phyloP scores from a whole-genome alignment of 2,113 vertebrate species.

The Cyrtonyx montezumae region DNA sequence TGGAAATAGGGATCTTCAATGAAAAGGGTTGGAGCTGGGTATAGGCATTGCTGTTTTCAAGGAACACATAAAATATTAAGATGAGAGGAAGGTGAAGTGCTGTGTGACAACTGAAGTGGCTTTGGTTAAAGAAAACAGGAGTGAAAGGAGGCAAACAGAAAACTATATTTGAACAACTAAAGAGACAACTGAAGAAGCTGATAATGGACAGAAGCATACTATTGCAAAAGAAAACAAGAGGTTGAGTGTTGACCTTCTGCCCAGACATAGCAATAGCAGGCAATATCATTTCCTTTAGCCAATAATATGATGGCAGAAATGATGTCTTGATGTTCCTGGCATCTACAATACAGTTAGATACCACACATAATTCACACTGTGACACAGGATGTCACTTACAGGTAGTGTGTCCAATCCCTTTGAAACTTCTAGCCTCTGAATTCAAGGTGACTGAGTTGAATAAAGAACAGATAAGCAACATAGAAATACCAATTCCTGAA shows the following conservation, averaged over 20 bases:
- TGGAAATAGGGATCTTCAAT: rapidly evolving
- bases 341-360: background rate
- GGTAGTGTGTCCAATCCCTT: background rate
- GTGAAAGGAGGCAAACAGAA: background rate
- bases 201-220: background rate
- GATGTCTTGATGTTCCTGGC: background rate
- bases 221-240: background rate
- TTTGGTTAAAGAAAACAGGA: background rate
- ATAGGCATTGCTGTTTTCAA: rapidly evolving
- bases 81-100: background rate
- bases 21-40: background rate
- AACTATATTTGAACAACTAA: background rate
- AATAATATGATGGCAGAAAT: background rate
- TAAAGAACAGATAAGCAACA: background rate
- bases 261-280: background rate
- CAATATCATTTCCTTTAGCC: background rate
- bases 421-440: background rate
- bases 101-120: rapidly evolving
- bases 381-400: background rate
- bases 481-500: background rate
- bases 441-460: background rate
- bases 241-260: background rate
- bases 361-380: background rate
- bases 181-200: background rate
- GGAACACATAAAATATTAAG: background rate